These are phyloP conservation scores for Poeciliopsis turrubarensis DNA, from an alignment of 2,113 vertebrate species.

Conservation along the genomic window DNA sequence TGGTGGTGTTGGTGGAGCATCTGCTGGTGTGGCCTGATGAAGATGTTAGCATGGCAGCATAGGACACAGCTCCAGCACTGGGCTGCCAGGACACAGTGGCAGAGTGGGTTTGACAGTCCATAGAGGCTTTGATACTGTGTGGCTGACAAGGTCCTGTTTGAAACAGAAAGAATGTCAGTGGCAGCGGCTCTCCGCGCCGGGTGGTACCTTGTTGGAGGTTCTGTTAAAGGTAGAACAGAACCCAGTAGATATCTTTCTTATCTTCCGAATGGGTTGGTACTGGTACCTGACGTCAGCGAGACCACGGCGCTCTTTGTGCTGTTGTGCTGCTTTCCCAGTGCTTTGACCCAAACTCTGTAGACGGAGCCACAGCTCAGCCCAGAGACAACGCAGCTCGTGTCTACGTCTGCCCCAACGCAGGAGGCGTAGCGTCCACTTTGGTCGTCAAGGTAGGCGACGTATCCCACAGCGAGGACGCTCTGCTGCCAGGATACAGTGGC, in stretches of 20 bases:
- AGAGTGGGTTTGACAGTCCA: conserved; percentile 48
- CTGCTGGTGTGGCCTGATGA: conserved; percentile 20
- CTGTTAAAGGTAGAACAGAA: no score
- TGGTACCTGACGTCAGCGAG: conserved; percentile 65
- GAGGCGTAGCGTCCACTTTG: conserved; percentile 28
- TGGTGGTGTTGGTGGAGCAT: conserved; percentile 57
- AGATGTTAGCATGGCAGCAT: conserved; percentile 35
- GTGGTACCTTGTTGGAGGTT: not conserved
- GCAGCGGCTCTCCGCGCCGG: not conserved
- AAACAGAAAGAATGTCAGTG: not conserved
- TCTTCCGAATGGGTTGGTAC: no score
- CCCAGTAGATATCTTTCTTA: no score
- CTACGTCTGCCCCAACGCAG: conserved; percentile 37
- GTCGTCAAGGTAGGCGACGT: conserved; percentile 54
- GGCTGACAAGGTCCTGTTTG: conserved; percentile 61
- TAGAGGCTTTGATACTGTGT: conserved; percentile 32
- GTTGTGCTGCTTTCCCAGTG: conserved; percentile 60
- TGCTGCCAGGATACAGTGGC: conserved; percentile 68
- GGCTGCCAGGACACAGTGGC: conserved; percentile 55
- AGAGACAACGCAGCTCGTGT: conserved; percentile 54
- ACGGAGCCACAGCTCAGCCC: conserved; percentile 66
- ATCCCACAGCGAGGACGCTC: conserved; percentile 61
- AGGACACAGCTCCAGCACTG: conserved; percentile 42
- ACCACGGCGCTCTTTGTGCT: conserved; percentile 65
- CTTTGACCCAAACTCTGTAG: conserved; percentile 64